Evolutionary conservation across 2,888 invertebrate genomes (phyloP).

Genomic region (Ethmia dodecea): DNA sequence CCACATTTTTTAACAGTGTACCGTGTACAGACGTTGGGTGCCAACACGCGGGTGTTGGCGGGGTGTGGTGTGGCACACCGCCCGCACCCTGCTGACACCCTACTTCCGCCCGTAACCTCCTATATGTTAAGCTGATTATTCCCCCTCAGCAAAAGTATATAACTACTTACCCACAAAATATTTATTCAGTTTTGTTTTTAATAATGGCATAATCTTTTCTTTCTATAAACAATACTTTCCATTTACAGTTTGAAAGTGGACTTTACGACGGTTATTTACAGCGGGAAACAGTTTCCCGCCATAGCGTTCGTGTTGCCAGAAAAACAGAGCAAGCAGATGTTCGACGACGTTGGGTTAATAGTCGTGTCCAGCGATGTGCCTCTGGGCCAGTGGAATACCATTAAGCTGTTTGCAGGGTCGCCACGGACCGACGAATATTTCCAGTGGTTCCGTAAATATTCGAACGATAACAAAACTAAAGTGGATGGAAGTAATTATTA

Average conservation of each 20-base stretch:
- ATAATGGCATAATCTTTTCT: too few species aligned
- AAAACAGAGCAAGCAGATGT: conserved; percentile 33
- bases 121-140: too few species aligned
- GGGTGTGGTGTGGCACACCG: too few species aligned
- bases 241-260: conserved; percentile 43
- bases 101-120: too few species aligned
- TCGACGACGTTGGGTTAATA: conserved; percentile 52
- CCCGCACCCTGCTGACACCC: too few species aligned
- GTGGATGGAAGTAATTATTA: conserved; percentile 18
- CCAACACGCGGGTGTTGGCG: too few species aligned
- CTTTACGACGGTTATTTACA: conserved; percentile 37
- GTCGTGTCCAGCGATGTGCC: conserved; percentile 21
- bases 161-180: too few species aligned
- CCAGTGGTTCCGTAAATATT: conserved; percentile 33
- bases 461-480: not conserved
- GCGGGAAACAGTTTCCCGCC: conserved; percentile 18
- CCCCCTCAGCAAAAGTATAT: too few species aligned
- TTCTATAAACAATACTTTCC: too few species aligned
- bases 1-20: too few species aligned
- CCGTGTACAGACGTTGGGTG: too few species aligned
- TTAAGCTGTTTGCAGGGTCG: conserved; percentile 21
- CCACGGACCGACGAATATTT: conserved; percentile 40
- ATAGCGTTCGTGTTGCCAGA: conserved; percentile 41
- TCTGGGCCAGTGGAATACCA: conserved; percentile 29
- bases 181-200: too few species aligned